These are phyloP conservation scores for Spatula clypeata DNA, from an alignment of 2,797 vertebrate species.

Conservation along the genomic window DNA sequence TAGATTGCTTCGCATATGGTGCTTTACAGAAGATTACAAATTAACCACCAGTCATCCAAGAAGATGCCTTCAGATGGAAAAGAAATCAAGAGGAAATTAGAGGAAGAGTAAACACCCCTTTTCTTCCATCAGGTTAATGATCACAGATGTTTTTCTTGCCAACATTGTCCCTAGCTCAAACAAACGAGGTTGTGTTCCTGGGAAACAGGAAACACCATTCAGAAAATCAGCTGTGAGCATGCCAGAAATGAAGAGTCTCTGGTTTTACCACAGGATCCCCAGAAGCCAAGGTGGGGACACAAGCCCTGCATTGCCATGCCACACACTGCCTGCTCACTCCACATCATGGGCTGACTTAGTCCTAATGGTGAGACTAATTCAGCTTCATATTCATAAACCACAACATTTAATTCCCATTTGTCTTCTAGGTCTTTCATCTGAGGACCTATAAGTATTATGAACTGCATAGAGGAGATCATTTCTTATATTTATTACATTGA, in stretches of 20 bases:
- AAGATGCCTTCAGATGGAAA: neutral
- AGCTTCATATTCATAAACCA: neutral
- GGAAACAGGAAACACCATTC: neutral
- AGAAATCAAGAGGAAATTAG: neutral
- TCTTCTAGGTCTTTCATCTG: neutral
- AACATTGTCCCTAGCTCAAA: neutral
- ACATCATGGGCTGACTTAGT: neutral
- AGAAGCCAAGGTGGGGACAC: neutral
- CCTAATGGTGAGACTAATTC: rapidly evolving
- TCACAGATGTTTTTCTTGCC: neutral
- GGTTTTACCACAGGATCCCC: neutral
- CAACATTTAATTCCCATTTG: neutral
- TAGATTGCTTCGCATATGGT: neutral
- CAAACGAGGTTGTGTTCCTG: neutral
- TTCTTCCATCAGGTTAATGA: neutral
- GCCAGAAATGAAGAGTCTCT: neutral
- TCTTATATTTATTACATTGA: neutral
- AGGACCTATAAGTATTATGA: neutral
- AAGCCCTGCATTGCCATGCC: neutral
- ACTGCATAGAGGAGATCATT: neutral
- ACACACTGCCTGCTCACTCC: neutral
- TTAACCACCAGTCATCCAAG: neutral
- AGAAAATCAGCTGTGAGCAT: neutral
- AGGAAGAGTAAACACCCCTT: neutral
- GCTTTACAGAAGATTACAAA: neutral